phyloP scores from a whole-genome alignment of 2,888 invertebrate genomes.

The Drosophila macrospina region DNA sequence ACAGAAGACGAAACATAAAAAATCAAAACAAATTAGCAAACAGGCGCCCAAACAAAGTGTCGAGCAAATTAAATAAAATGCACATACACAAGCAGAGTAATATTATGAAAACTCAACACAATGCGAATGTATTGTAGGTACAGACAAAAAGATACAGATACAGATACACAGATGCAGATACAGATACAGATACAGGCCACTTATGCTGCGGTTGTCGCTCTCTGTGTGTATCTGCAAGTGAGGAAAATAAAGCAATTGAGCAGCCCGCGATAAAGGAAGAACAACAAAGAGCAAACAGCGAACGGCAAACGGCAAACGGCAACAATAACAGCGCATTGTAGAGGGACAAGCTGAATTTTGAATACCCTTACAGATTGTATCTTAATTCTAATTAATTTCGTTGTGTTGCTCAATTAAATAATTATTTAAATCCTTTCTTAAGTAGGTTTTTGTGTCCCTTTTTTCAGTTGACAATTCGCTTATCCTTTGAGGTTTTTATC shows the following conservation, averaged over 20 bases:
- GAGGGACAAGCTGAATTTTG: background rate
- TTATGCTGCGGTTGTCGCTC: constrained; percentile 42
- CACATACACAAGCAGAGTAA: constrained; percentile 33
- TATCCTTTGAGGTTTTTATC: constrained; percentile 1
- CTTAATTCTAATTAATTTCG: too few species aligned
- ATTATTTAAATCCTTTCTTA: background rate
- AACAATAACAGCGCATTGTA: background rate
- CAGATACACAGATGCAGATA: constrained; percentile 5
- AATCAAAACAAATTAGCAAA: constrained; percentile 76
- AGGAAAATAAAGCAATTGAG: constrained; percentile 60
- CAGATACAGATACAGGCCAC: constrained; percentile 34
- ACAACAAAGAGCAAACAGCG: constrained; percentile 13
- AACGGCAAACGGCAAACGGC: constrained; percentile 10
- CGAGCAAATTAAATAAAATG: constrained; percentile 73
- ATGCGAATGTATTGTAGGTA: constrained; percentile 11
- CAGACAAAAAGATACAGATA: constrained; percentile 29
- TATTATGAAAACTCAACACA: constrained; percentile 35
- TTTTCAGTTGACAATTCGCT: background rate
- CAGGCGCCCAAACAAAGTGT: constrained; percentile 64
- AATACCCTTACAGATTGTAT: too few species aligned
- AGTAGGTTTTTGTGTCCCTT: background rate
- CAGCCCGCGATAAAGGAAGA: constrained; percentile 34
- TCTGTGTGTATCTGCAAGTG: constrained; percentile 29
- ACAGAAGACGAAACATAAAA: constrained; percentile 50
- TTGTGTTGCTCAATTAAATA: too few species aligned